Evolutionary conservation across 2,797 vertebrate species (phyloP).

Genomic region (Mormyrus hasselquistii): DNA sequence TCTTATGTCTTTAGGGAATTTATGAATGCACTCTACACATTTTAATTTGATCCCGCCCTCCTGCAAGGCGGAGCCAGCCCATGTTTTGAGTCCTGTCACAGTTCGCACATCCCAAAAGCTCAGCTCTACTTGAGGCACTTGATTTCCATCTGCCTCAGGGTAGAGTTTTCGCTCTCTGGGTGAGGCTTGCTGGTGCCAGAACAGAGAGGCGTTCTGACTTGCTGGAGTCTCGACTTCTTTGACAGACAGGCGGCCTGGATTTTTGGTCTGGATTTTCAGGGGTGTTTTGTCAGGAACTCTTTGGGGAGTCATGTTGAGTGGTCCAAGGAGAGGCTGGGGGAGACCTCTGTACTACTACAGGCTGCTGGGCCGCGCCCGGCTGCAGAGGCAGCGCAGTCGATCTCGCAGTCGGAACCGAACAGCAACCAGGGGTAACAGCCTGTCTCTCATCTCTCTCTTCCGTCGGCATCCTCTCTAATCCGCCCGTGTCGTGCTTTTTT

Average conservation of each 20-base stretch:
- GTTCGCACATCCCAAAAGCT: slow-evolving; percentile 39
- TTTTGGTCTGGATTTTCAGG: neutral
- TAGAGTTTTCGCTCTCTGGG: slow-evolving; percentile 34
- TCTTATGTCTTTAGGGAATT: neutral
- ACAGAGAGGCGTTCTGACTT: slow-evolving; percentile 12
- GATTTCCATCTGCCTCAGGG: slow-evolving; percentile 47
- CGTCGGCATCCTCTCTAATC: neutral
- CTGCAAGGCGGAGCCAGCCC: slow-evolving; percentile 51
- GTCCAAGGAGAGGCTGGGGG: slow-evolving; percentile 65
- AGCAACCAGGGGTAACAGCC: slow-evolving; percentile 61
- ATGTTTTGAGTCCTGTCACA: slow-evolving; percentile 58
- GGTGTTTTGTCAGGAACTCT: neutral
- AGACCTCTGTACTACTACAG: slow-evolving; percentile 74
- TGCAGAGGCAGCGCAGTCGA: slow-evolving; percentile 68
- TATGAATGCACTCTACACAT: neutral
- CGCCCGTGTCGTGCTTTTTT: neutral
- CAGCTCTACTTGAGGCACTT: slow-evolving; percentile 36
- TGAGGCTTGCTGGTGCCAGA: slow-evolving; percentile 17
- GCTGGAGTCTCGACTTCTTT: neutral
- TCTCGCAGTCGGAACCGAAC: slow-evolving; percentile 67
- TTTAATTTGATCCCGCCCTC: slow-evolving; percentile 2
- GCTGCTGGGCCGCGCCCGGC: slow-evolving; percentile 67
- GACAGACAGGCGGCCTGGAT: neutral
- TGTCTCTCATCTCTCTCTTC: slow-evolving; percentile 3
- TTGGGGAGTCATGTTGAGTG: slow-evolving; percentile 61